These are phyloP conservation scores for Stichodactyla mertensii DNA, from an alignment of 64 coral and sea anemone genomes.

Conservation along the genomic window DNA sequence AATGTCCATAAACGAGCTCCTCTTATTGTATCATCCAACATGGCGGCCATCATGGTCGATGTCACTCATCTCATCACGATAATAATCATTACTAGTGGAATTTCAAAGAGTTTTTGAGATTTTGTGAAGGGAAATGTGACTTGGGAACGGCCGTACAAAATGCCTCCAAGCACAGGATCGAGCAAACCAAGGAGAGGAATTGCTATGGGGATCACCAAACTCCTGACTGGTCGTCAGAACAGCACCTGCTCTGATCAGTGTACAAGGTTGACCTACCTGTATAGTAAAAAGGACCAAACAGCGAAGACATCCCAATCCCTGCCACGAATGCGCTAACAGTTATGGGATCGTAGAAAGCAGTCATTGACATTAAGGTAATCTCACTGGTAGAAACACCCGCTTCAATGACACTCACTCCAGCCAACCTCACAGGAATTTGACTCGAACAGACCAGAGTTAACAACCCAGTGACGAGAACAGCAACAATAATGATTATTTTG, in stretches of 20 bases:
- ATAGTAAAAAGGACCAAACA: slow-evolving; percentile 55
- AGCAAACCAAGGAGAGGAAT: no score
- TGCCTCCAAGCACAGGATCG: no score
- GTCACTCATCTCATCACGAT: no score
- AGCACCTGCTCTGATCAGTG: not conserved
- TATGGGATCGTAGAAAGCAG: slow-evolving; percentile 44
- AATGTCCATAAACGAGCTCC: no score
- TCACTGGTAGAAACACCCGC: slow-evolving; percentile 47
- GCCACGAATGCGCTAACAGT: slow-evolving; percentile 58
- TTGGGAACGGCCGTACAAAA: no score
- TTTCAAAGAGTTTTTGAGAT: no score
- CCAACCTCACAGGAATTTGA: slow-evolving; percentile 19
- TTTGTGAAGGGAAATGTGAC: no score
- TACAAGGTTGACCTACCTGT: slow-evolving; percentile 33
- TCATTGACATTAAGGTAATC: slow-evolving; percentile 48
- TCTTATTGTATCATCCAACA: no score
- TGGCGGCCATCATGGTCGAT: no score
- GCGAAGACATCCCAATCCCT: slow-evolving; percentile 34
- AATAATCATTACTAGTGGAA: no score
- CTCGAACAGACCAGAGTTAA: slow-evolving; percentile 17
- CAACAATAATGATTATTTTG: slow-evolving; percentile 38
- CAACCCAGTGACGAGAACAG: slow-evolving; percentile 25
- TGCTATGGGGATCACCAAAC: no score
- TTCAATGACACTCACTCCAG: slow-evolving; percentile 40
- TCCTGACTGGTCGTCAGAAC: no score